phyloP scores from a whole-genome alignment of 2,888 invertebrate genomes.

The Notodonta ziczac region DNA sequence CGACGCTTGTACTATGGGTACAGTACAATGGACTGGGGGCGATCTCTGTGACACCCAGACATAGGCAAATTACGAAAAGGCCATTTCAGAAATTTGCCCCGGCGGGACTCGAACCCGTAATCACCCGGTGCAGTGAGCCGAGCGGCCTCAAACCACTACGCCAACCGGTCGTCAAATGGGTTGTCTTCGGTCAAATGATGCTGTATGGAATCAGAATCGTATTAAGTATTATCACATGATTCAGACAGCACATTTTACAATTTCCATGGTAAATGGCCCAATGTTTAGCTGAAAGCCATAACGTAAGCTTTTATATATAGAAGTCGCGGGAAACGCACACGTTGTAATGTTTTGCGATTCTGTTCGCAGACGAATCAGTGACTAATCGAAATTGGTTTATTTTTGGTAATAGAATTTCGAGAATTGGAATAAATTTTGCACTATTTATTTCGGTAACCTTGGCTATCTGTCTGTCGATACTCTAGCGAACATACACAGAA shows the following conservation, averaged over 20 bases:
- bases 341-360: slow-evolving; percentile 23
- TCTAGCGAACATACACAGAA: no score
- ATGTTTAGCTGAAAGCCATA: slow-evolving; percentile 15
- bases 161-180: no score
- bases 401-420: neutral
- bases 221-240: neutral
- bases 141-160: no score
- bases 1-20: no score
- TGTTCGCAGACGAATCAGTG: slow-evolving; percentile 16
- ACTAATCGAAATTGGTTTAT: slow-evolving; percentile 3
- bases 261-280: slow-evolving; percentile 18
- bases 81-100: no score
- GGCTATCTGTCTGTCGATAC: neutral
- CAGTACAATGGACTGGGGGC: no score
- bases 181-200: no score
- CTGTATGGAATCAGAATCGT: no score
- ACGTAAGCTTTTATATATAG: slow-evolving; percentile 46
- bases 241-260: slow-evolving; percentile 10
- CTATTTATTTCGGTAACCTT: neutral
- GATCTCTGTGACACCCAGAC: no score
- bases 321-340: slow-evolving; percentile 34
- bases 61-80: no score
- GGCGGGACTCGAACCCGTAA: no score
- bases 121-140: no score
- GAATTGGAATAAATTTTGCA: neutral